A percentile compares a stretch with the other conserved stretches of the same genome.
phyloP scores from a whole-genome alignment of 1,140 invertebrate genomes.

The Carposina sasakii region DNA sequence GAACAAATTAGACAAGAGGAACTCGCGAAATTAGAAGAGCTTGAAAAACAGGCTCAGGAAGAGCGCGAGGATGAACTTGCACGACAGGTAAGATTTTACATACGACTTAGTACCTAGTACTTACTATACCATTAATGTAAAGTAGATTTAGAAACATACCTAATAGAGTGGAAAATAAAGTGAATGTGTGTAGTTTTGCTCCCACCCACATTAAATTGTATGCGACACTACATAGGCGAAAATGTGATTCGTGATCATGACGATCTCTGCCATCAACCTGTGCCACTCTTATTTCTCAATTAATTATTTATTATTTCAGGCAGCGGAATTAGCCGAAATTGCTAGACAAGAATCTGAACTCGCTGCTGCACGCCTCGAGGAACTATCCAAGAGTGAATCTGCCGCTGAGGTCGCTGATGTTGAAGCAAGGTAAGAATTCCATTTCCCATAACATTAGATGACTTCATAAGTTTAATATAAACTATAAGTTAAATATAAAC shows the following conservation, averaged over 20 bases:
- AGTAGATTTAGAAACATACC: too few relatives aligned
- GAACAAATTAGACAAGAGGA: slow-evolving; percentile 74
- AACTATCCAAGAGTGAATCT: slow-evolving; percentile 73
- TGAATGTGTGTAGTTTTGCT: too few relatives aligned
- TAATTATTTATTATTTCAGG: slow-evolving; percentile 56
- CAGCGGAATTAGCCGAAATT: slow-evolving; percentile 76
- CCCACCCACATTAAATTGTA: too few relatives aligned
- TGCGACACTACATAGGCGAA: too few relatives aligned
- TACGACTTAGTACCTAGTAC: too few relatives aligned
- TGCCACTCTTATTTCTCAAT: too few relatives aligned
- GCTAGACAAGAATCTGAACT: slow-evolving; percentile 75
- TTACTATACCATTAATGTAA: too few relatives aligned
- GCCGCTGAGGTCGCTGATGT: slow-evolving; percentile 69
- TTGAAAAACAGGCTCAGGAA: slow-evolving; percentile 72
- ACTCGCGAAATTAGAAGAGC: slow-evolving; percentile 68
- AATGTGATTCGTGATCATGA: too few relatives aligned
- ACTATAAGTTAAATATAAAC: too few relatives aligned
- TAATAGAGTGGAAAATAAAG: too few relatives aligned
- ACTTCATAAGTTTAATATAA: not conserved
- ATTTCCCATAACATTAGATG: slow-evolving; percentile 23
- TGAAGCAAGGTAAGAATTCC: slow-evolving; percentile 36
- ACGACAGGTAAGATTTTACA: slow-evolving; percentile 64
- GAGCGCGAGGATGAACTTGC: slow-evolving; percentile 75
- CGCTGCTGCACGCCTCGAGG: slow-evolving; percentile 74
- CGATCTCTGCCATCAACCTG: too few relatives aligned